Evolutionary conservation across 2,797 vertebrate genomes (phyloP).

Genomic region (Alectoris magna): DNA sequence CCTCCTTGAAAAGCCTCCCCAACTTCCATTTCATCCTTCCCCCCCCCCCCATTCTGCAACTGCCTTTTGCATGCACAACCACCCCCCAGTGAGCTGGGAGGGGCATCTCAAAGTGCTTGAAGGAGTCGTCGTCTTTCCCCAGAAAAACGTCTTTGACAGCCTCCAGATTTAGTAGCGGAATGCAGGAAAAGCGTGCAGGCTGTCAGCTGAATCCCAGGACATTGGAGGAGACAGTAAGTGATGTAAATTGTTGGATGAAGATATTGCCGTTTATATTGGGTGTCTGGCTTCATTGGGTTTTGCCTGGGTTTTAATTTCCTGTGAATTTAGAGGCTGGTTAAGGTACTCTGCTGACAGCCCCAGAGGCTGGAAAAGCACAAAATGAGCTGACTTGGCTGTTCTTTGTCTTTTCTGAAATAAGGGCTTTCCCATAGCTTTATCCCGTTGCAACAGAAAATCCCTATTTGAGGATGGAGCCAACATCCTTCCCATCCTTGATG

Average conservation of each 20-base stretch:
- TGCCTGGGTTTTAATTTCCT: constrained; percentile 16
- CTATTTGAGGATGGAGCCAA: not conserved
- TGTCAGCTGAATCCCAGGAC: not conserved
- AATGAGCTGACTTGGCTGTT: not conserved
- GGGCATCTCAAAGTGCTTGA: not conserved
- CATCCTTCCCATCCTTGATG: not conserved
- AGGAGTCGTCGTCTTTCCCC: not conserved
- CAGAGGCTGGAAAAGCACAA: not conserved
- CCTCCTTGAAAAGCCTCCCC: not conserved
- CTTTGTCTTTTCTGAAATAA: not conserved
- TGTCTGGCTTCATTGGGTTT: not conserved
- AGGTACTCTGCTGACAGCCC: not conserved
- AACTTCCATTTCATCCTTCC: not conserved
- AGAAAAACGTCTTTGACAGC: constrained; percentile 7
- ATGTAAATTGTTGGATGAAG: constrained; percentile 40
- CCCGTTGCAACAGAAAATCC: not conserved
- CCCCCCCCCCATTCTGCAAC: not conserved
- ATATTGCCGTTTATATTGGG: not conserved
- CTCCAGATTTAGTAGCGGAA: not conserved
- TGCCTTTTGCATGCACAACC: not conserved
- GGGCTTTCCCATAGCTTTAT: rapidly evolving
- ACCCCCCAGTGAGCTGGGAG: rapidly evolving
- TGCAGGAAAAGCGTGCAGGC: not conserved
- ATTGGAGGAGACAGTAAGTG: constrained; percentile 51
- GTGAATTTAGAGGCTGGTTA: not conserved